These are phyloP conservation scores for Neodontobutis hainanensis DNA, from an alignment of 2,113 vertebrate genomes.

Conservation along the genomic window DNA sequence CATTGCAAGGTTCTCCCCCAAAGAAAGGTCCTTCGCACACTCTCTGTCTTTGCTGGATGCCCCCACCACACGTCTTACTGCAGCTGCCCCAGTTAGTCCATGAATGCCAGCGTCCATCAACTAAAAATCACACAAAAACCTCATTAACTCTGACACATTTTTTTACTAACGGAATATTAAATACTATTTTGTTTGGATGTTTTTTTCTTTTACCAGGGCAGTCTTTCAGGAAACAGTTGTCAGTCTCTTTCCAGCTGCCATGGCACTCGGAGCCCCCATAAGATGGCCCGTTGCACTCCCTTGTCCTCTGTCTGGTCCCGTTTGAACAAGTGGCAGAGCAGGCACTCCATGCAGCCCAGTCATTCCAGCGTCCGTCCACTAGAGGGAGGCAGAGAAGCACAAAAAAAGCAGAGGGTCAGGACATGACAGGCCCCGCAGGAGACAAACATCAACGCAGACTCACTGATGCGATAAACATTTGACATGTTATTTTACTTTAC, in stretches of 20 bases:
- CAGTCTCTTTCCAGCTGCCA: conserved; percentile 89
- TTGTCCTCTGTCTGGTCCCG: conserved; percentile 90
- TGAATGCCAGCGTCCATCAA: conserved; percentile 91
- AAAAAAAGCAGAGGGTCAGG: conserved; percentile 11
- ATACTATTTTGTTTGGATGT: neutral
- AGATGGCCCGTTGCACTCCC: conserved; percentile 96
- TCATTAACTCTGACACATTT: conserved; percentile 7
- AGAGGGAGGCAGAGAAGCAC: conserved; percentile 72
- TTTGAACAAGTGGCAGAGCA: conserved; percentile 95
- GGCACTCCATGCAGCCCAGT: conserved; percentile 92
- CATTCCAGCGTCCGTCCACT: conserved; percentile 98
- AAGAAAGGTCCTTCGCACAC: conserved; percentile 90
- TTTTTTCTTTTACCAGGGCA: conserved; percentile 88
- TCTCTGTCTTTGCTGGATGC: conserved; percentile 88
- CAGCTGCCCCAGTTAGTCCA: conserved; percentile 93
- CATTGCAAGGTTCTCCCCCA: conserved; percentile 86
- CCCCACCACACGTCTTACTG: conserved; percentile 89
- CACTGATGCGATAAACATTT: conserved; percentile 34
- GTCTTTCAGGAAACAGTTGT: conserved; percentile 90
- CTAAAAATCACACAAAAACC: conserved; percentile 70
- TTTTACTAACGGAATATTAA: neutral
- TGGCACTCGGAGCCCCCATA: conserved; percentile 95
- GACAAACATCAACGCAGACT: conserved; percentile 12
- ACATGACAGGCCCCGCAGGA: conserved; percentile 7
- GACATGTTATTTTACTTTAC: conserved; percentile 13